phyloP scores from a whole-genome alignment of 2,888 invertebrate genomes.

The Xestobium rufovillosum region DNA sequence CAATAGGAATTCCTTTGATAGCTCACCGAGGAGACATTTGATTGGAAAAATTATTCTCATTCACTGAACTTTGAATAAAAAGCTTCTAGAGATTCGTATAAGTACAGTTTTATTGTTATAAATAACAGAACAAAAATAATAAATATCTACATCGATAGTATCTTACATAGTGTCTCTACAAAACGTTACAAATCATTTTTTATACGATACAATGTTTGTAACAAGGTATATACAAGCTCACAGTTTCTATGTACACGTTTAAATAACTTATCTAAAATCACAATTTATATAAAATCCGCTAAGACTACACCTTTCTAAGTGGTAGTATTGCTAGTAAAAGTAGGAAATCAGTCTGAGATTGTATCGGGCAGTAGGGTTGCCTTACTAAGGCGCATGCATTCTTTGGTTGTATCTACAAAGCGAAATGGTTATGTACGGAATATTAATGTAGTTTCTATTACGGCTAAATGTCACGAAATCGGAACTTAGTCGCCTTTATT shows the following conservation, averaged over 20 bases:
- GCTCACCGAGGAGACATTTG: no score
- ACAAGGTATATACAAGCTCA: slow-evolving; percentile 29
- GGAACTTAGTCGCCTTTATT: slow-evolving; percentile 11
- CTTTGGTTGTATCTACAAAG: slow-evolving; percentile 29
- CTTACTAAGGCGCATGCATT: slow-evolving; percentile 27
- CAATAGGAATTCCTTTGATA: no score
- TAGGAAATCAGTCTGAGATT: slow-evolving; percentile 36
- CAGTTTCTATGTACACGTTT: slow-evolving; percentile 16
- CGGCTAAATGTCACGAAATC: neutral
- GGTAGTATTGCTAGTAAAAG: slow-evolving; percentile 34
- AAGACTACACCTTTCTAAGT: slow-evolving; percentile 21
- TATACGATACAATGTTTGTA: slow-evolving; percentile 24
- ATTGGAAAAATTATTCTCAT: no score
- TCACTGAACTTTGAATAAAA: no score
- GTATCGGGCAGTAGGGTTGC: slow-evolving; percentile 23
- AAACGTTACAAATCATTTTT: slow-evolving; percentile 27
- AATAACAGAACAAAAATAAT: slow-evolving; percentile 34
- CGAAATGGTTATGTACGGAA: no score
- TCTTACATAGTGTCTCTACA: slow-evolving; percentile 29
- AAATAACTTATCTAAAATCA: slow-evolving; percentile 26
- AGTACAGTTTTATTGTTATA: slow-evolving; percentile 32
- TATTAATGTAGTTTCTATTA: neutral
- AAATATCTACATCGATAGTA: slow-evolving; percentile 34
- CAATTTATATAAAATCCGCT: slow-evolving; percentile 22
- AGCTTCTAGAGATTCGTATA: no score